A percentile compares a stretch with the other conserved stretches of the same genome.
These are phyloP conservation scores for Dicentrarchus labrax DNA, from an alignment of 2,113 vertebrate genomes.

Conservation along the genomic window DNA sequence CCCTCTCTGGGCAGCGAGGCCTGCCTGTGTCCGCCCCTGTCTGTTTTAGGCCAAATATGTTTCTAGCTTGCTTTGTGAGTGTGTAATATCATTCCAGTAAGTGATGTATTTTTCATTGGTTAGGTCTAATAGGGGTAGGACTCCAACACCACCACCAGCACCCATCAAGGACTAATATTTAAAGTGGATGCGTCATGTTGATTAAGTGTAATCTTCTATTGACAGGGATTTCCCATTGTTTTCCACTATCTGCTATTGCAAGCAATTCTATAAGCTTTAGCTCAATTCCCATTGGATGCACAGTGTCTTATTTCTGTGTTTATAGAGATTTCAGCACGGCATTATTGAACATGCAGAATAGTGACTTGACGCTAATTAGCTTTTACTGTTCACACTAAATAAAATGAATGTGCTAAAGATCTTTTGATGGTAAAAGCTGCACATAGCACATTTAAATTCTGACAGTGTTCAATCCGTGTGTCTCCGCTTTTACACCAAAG, in stretches of 20 bases:
- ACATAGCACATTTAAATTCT: conserved; percentile 43
- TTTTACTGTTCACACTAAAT: conserved; percentile 28
- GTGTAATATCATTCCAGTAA: too few species aligned
- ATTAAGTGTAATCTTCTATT: not conserved
- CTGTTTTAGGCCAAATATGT: too few species aligned
- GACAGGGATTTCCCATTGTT: conserved; percentile 10
- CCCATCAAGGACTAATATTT: not conserved
- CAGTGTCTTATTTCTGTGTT: conserved; percentile 12
- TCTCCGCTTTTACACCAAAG: conserved; percentile 45
- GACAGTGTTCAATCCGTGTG: conserved; percentile 36
- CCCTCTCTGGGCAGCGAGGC: too few species aligned
- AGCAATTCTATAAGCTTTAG: not conserved
- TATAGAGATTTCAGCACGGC: conserved; percentile 2
- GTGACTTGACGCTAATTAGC: conserved; percentile 14
- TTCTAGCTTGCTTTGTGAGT: too few species aligned
- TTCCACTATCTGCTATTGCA: not conserved
- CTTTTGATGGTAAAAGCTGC: conserved; percentile 38
- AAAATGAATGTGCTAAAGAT: conserved; percentile 47
- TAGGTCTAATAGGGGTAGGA: not conserved
- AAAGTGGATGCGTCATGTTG: conserved; percentile 4
- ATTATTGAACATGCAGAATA: conserved; percentile 22
- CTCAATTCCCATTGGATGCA: not conserved
- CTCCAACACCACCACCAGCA: not conserved
- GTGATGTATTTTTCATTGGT: too few species aligned
- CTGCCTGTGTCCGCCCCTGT: too few species aligned